Percentiles rank a stretch among this genome's conserved stretches.
phyloP scores from a whole-genome alignment of 2,888 invertebrate genomes.

The Ichneumoninae sp. region DNA sequence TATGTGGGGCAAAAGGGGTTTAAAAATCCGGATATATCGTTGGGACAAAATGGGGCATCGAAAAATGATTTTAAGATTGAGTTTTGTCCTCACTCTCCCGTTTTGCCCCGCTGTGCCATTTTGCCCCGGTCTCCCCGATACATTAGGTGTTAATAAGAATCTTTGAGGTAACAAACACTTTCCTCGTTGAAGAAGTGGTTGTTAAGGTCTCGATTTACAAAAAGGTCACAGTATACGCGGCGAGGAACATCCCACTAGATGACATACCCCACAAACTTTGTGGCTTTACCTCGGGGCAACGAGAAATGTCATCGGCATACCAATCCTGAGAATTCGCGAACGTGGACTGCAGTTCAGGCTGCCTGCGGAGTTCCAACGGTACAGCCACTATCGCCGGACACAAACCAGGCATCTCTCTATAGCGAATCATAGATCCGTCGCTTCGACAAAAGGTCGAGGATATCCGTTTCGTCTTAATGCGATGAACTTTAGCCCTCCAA shows the following conservation, averaged over 20 bases:
- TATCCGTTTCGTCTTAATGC: conserved; percentile 5
- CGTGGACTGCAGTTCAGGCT: not conserved
- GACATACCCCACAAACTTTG: conserved; percentile 8
- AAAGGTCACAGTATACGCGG: conserved; percentile 27
- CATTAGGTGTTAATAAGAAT: not conserved
- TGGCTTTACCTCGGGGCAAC: not conserved
- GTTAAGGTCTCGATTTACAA: not conserved
- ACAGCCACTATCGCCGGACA: conserved; percentile 10
- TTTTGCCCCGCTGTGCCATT: no score
- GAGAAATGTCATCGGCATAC: conserved; percentile 41
- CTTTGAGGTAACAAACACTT: not conserved
- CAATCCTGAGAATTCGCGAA: conserved; percentile 24
- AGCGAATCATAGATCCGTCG: conserved; percentile 12
- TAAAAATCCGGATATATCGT: no score
- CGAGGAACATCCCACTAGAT: conserved; percentile 2
- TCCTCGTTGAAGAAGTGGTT: not conserved
- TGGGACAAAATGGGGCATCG: no score
- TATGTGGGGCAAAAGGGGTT: no score
- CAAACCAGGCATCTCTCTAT: not conserved
- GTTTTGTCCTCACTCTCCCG: no score
- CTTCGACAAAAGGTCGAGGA: conserved; percentile 44
- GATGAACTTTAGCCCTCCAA: conserved; percentile 35
- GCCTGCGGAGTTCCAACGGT: not conserved
- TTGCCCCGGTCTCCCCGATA: no score
- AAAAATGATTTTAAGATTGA: no score